A percentile compares a stretch with the other conserved stretches of the same genome.
phyloP scores from a whole-genome alignment of 1,140 invertebrate species.

The Drosophila triauraria region DNA sequence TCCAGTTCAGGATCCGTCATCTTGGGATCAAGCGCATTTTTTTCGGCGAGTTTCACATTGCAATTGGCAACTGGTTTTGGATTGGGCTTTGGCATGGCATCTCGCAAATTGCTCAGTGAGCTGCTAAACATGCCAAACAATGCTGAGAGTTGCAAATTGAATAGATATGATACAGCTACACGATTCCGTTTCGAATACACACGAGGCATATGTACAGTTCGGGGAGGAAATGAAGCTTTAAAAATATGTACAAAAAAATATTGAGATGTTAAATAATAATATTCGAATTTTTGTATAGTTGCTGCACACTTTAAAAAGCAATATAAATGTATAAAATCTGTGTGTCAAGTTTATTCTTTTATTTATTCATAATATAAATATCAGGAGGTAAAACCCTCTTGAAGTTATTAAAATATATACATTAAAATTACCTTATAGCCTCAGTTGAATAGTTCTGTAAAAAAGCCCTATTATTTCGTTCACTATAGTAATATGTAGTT shows the following conservation, averaged over 20 bases:
- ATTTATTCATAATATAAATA: no score
- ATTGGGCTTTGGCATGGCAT: conserved; percentile 23
- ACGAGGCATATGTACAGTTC: neutral
- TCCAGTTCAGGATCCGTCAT: conserved; percentile 6
- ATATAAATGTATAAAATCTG: no score
- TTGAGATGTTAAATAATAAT: no score
- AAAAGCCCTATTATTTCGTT: conserved; percentile 8
- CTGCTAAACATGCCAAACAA: conserved; percentile 78
- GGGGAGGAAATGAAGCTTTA: neutral
- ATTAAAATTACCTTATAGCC: no score
- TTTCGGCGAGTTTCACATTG: conserved; percentile 45
- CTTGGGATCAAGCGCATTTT: conserved; percentile 34
- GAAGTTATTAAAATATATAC: no score
- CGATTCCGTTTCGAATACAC: conserved; percentile 19
- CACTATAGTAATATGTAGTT: conserved; percentile 45
- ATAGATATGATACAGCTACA: conserved; percentile 58
- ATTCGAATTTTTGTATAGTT: no score
- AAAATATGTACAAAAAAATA: neutral
- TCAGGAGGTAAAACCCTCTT: no score
- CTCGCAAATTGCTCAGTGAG: conserved; percentile 70
- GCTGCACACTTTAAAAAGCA: no score
- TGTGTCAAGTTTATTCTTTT: no score
- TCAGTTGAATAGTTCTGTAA: no score
- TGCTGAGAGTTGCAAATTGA: conserved; percentile 77
- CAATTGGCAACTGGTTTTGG: conserved; percentile 51